phyloP scores from a whole-genome alignment of 2,797 vertebrate genomes.

The Lacerta bilineata region DNA sequence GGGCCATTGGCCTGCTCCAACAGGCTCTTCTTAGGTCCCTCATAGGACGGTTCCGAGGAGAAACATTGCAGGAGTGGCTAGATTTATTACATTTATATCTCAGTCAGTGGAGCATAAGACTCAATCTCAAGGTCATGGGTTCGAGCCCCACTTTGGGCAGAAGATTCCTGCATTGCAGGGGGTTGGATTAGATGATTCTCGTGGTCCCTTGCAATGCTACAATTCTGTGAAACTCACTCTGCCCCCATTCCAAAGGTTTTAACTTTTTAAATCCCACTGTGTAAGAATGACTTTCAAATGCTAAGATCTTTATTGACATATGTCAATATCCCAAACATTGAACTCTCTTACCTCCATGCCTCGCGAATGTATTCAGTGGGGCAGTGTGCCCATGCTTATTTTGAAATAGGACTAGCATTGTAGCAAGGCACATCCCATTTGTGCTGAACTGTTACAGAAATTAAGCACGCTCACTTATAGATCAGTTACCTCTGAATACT shows the following conservation, averaged over 20 bases:
- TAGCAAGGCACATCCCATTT: not conserved
- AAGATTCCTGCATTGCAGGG: no score
- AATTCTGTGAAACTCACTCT: no score
- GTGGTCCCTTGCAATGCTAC: no score
- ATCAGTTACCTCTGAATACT: not conserved
- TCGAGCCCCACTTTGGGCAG: no score
- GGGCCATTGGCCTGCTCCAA: no score
- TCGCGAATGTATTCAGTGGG: no score
- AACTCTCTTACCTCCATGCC: not conserved
- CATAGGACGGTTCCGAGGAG: not conserved
- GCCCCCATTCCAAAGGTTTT: not conserved
- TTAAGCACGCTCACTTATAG: not conserved
- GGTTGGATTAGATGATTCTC: no score
- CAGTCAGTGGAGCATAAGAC: no score
- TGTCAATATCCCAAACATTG: not conserved
- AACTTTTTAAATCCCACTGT: not conserved
- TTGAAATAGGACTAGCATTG: not conserved
- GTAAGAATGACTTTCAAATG: not conserved
- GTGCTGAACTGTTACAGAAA: not conserved
- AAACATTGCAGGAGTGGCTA: not conserved
- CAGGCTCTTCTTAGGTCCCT: no score
- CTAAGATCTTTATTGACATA: not conserved
- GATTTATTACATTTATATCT: not conserved
- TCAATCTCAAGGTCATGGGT: no score
- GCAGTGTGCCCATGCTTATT: no score